These are phyloP conservation scores for Monodelphis domestica DNA, from an alignment of 2,797 vertebrate genomes.

Conservation along the genomic window DNA sequence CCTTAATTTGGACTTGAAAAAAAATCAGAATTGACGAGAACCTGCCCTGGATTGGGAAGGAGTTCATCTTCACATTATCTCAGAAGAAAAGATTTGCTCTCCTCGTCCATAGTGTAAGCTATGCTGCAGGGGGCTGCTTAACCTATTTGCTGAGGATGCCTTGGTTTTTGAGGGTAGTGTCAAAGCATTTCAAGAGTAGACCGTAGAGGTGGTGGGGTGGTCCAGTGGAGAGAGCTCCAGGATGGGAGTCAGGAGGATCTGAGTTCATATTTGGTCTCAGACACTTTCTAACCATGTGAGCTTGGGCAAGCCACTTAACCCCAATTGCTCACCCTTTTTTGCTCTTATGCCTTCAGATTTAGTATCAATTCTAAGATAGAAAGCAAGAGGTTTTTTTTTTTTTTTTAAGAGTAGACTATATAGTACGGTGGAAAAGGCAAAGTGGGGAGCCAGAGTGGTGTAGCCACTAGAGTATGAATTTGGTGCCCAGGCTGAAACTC, in stretches of 20 bases:
- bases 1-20: neutral
- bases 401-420: no score
- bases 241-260: no score
- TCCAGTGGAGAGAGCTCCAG: no score
- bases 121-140: neutral
- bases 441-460: neutral
- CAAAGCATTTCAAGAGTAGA: neutral
- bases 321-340: no score
- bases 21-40: neutral
- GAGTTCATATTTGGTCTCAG: no score
- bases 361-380: no score
- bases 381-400: no score
- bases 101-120: neutral
- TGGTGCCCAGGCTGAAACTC: neutral
- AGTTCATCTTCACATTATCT: neutral
- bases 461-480: neutral
- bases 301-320: no score
- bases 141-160: neutral
- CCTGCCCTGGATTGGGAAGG: neutral
- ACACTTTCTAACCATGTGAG: no score
- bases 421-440: neutral
- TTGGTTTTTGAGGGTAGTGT: neutral
- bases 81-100: neutral
- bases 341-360: no score
- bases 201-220: no score